Conservation (phyloP, 2,797 vertebrate genomes). For the Ptychobarbus kaznakovi region DNA sequence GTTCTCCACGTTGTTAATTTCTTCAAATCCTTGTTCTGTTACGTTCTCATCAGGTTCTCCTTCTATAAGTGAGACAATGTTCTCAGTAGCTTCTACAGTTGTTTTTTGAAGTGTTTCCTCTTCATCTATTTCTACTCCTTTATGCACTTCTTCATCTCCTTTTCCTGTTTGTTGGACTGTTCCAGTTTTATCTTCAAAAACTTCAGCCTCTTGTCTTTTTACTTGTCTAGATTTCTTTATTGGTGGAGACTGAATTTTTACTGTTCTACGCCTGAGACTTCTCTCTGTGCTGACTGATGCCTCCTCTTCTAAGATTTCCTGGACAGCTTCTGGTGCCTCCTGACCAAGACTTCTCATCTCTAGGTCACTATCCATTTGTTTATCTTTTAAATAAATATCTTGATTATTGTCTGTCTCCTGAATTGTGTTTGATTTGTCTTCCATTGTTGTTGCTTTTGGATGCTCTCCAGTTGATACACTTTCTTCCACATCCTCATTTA, state of each 20-base stretch:
- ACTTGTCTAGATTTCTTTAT: slow-evolving; percentile 32
- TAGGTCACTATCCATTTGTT: not conserved
- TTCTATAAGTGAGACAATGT: not conserved
- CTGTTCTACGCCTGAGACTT: slow-evolving; percentile 37
- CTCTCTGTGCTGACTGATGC: slow-evolving; percentile 9
- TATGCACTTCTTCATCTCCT: not conserved
- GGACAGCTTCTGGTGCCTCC: not conserved
- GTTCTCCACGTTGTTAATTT: not conserved
- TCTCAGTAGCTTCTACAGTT: not conserved
- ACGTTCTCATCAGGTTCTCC: not conserved
- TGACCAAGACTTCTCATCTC: not conserved
- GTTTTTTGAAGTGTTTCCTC: slow-evolving; percentile 1
- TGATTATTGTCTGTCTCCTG: not conserved
- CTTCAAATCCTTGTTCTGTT: not conserved
- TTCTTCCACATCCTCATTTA: not conserved
- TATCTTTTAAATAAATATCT: not conserved
- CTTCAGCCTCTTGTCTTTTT: not conserved
- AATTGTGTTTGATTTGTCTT: not conserved
- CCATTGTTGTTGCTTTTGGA: not conserved
- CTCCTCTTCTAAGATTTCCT: slow-evolving; percentile 8
- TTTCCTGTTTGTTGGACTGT: not conserved
- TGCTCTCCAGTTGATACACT: not conserved
- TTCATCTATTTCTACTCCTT: not conserved
- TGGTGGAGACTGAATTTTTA: slow-evolving; percentile 17
- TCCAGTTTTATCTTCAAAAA: slow-evolving; percentile 15